A percentile compares a stretch with the other conserved stretches of the same genome.
Evolutionary conservation across 2,113 vertebrate genomes (phyloP).

Genomic region (Phyllopteryx taeniolatus): DNA sequence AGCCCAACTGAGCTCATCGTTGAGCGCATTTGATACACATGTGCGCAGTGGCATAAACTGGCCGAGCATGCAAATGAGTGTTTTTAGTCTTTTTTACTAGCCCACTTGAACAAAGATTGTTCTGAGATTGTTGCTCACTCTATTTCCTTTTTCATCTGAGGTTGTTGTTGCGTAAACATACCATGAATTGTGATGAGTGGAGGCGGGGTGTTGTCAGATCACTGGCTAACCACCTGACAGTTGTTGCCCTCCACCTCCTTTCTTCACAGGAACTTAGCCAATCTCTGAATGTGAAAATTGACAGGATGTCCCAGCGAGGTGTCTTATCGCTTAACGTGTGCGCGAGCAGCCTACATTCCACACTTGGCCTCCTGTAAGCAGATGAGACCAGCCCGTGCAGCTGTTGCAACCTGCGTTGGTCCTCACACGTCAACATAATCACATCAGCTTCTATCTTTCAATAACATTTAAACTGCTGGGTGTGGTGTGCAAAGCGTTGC

Average conservation of each 20-base stretch:
- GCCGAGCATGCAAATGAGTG: too few species aligned
- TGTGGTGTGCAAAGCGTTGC: not conserved
- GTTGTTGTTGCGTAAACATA: too few species aligned
- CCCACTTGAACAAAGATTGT: too few species aligned
- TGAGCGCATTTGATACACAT: too few species aligned
- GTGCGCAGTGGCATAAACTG: too few species aligned
- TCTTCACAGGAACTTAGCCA: not conserved
- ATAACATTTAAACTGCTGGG: not conserved
- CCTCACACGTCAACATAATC: not conserved
- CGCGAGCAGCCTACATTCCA: not conserved
- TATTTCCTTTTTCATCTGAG: too few species aligned
- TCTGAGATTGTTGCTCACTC: too few species aligned
- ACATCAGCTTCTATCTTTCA: not conserved
- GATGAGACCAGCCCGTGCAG: not conserved
- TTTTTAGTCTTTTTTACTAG: too few species aligned
- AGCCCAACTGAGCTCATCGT: not conserved
- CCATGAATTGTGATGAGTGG: too few species aligned
- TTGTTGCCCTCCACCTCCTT: too few species aligned
- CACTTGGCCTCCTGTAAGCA: not conserved
- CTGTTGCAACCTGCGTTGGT: slow-evolving; percentile 1
- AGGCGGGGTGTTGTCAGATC: too few species aligned
- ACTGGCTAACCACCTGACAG: too few species aligned
- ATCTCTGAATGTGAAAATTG: not conserved
- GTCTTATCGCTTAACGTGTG: not conserved
- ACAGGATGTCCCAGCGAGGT: not conserved